Evolutionary conservation across 2,797 vertebrate genomes (phyloP).

Genomic region (Mus minutoides): DNA sequence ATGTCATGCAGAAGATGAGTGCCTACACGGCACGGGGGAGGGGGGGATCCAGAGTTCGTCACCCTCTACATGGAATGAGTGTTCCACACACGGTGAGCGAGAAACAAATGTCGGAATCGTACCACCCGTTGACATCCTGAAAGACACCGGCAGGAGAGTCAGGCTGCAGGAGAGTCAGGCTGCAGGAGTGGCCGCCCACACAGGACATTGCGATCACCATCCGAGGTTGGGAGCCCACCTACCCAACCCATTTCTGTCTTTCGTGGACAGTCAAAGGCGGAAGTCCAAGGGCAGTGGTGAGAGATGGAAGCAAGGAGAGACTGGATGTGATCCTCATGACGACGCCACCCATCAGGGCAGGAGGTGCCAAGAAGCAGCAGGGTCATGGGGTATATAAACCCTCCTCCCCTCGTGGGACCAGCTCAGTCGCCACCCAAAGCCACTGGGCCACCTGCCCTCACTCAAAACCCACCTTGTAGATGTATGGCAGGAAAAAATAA

Average conservation of each 20-base stretch:
- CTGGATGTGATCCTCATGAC: background rate
- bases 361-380: background rate
- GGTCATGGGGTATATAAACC: background rate
- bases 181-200: background rate
- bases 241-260: constrained; percentile 73
- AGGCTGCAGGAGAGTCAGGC: constrained; percentile 66
- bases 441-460: background rate
- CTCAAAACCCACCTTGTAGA: constrained; percentile 38
- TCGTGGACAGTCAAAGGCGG: constrained; percentile 53
- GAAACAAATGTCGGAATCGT: constrained; percentile 73
- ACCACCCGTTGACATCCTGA: constrained; percentile 70
- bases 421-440: background rate
- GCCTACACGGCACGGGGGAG: constrained; percentile 51
- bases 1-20: constrained; percentile 72
- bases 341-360: constrained; percentile 52
- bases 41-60: constrained; percentile 67
- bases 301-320: constrained; percentile 66
- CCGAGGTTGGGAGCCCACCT: constrained; percentile 51
- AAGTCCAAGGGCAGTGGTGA: constrained; percentile 19
- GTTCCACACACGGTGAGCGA: constrained; percentile 71
- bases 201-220: constrained; percentile 33
- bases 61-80: constrained; percentile 76
- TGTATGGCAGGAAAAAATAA: background rate
- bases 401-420: background rate
- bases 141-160: constrained; percentile 61